Evolutionary conservation across 1,140 invertebrate genomes (phyloP).

Genomic region (Brachionus paranguensis): DNA sequence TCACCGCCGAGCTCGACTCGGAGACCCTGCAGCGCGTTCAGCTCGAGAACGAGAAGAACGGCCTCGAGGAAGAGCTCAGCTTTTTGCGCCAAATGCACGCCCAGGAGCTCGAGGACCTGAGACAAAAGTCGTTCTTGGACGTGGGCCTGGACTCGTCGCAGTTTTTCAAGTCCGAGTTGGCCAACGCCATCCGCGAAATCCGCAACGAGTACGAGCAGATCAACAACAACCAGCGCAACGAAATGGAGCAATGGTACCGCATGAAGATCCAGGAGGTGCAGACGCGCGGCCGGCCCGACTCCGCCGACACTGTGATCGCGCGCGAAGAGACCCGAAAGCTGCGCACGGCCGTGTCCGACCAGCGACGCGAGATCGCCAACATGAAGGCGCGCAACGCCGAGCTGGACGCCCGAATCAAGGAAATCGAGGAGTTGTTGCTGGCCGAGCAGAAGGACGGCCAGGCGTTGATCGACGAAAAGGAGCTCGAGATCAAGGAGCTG

Average conservation of each 20-base stretch:
- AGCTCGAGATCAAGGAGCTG: constrained; percentile 35
- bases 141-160: constrained; percentile 25
- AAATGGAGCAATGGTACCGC: constrained; percentile 40
- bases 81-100: constrained; percentile 40
- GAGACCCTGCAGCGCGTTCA: constrained; percentile 37
- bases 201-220: constrained; percentile 56
- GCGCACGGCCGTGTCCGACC: constrained; percentile 7
- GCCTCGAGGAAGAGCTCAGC: constrained; percentile 37
- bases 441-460: constrained; percentile 18
- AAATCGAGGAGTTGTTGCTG: constrained; percentile 31
- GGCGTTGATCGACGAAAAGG: constrained; percentile 33
- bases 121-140: constrained; percentile 3
- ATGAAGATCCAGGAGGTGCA: constrained; percentile 40
- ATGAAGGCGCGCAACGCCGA: constrained; percentile 37
- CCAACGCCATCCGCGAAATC: constrained; percentile 58
- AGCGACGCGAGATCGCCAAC: constrained; percentile 25
- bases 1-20: constrained; percentile 44
- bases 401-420: constrained; percentile 35
- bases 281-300: not conserved
- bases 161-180: constrained; percentile 53
- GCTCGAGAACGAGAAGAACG: constrained; percentile 37
- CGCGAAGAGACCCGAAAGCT: constrained; percentile 38
- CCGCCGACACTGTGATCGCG: not conserved
- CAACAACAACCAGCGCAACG: constrained; percentile 35
- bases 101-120: constrained; percentile 39